Percentiles rank a stretch among this genome's conserved stretches.
phyloP scores from a whole-genome alignment of 2,797 vertebrate genomes.

The Muscicapa comitata region DNA sequence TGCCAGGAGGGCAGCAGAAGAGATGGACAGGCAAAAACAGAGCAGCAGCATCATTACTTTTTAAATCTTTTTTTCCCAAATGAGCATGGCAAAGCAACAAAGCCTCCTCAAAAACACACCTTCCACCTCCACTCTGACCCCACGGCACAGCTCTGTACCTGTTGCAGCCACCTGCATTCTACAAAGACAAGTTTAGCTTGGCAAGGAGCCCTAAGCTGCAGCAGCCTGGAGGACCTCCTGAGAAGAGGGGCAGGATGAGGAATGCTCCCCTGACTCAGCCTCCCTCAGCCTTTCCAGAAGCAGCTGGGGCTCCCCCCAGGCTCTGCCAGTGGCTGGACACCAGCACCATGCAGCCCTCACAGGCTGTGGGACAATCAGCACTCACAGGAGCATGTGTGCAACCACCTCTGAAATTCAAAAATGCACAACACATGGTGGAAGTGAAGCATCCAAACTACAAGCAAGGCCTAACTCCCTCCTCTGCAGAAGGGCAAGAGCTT shows the following conservation, averaged over 20 bases:
- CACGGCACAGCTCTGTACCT: not conserved
- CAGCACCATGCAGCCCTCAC: rapidly evolving
- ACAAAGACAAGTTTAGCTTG: rapidly evolving
- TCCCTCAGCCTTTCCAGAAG: not conserved
- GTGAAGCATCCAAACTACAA: not conserved
- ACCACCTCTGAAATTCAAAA: not conserved
- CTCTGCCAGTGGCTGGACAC: not conserved
- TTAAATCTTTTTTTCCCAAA: not conserved
- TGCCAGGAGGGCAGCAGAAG: not conserved
- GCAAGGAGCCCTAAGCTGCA: not conserved
- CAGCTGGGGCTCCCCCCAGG: not conserved
- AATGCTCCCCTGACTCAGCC: rapidly evolving
- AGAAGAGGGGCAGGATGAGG: not conserved
- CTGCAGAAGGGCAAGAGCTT: not conserved
- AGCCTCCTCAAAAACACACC: not conserved
- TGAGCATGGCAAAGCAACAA: not conserved
- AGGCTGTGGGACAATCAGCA: rapidly evolving
- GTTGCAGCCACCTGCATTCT: not conserved
- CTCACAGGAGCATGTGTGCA: rapidly evolving
- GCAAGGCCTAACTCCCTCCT: not conserved
- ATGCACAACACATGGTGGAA: not conserved
- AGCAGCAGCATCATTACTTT: conserved; percentile 26
- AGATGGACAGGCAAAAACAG: not conserved
- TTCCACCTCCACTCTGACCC: not conserved
- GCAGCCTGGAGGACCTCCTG: not conserved